These are phyloP conservation scores for Eclectus roratus DNA, from an alignment of 2,113 vertebrate species.

Conservation along the genomic window DNA sequence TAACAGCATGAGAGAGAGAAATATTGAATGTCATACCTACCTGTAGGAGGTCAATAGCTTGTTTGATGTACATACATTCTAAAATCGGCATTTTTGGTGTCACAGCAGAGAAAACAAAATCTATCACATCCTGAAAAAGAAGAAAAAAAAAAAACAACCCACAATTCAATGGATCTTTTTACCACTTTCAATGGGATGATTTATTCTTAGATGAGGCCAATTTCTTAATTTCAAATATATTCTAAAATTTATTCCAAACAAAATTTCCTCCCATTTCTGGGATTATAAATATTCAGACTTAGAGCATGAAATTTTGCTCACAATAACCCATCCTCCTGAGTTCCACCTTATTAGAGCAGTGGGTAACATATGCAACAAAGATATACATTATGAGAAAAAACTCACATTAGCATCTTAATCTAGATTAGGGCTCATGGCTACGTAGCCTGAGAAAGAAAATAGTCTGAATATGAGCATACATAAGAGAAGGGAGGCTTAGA, in stretches of 20 bases:
- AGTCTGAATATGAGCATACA: not conserved
- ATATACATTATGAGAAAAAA: not conserved
- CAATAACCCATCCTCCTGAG: not conserved
- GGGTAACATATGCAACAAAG: not conserved
- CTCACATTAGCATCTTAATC: not conserved
- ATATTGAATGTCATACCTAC: constrained; percentile 43
- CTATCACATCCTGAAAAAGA: constrained; percentile 75
- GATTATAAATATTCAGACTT: not conserved
- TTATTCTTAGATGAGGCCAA: not conserved
- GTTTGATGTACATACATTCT: constrained; percentile 87
- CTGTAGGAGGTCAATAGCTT: constrained; percentile 85
- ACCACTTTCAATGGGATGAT: not conserved
- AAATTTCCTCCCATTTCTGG: not conserved
- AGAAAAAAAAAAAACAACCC: not conserved
- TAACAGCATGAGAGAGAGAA: not conserved
- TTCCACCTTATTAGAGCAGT: not conserved
- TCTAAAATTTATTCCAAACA: not conserved
- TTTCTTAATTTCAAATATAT: not conserved
- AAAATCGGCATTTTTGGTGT: constrained; percentile 83
- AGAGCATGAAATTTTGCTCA: not conserved
- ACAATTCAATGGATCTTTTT: not conserved
- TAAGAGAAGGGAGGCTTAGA: not conserved
- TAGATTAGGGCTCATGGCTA: not conserved
- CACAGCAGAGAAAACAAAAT: constrained; percentile 80
- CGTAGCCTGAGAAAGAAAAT: not conserved